Evolutionary conservation across 30 jellyfish, hydroid and myxozoan species (phyloP), one percentile per base, ranked within the genome.

Genomic region (Chironex yamaguchii): DNA sequence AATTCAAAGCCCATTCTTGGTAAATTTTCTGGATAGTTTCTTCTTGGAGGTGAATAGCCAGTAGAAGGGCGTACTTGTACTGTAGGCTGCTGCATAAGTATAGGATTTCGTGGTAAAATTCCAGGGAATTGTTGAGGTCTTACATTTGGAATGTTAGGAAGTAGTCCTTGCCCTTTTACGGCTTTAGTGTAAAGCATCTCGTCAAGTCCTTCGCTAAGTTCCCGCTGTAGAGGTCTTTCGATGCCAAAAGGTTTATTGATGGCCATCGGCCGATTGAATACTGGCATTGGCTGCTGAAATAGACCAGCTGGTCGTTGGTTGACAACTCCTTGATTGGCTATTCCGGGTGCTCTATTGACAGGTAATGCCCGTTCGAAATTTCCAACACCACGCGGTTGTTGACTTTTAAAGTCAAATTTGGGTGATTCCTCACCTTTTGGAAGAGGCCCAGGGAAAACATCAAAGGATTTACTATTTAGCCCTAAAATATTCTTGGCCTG

Each of bases 361-460:
- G 2, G 87, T 49, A 42, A 17, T n/a, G n/a, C n/a, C 17, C 58
- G 9, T 42, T 42, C 58, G 9, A 6, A 9, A 42, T 9, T 42
- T 6, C 17, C 17, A 6, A 9, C 58, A 42, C 58, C 58, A 9
- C 9, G 9, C 17, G 9, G 58, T 17, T 17, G 9, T 6, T 42
- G 9, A 17, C 17, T 42, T 42, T 42, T 86, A 23, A 86, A 71
- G 28, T 86, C 76, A 90, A 76, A 62, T 3, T 49, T 69, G 27
- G 81, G 42, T 25, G 30, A 27, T 36, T 86, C 96, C 21, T 51
- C 80, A 49, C 87, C 95, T 21, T 85, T 96, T 22, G 99, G 99
- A 12, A 95, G 62, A 0, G 97, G 99, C 4, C 99, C 99, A 22
- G 99, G 99, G 63, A 90, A 95, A 31, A 95, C 96, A 62, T 95